Evolutionary conservation across 2,797 vertebrate species (phyloP), one percentile per base, ranked within the genome.

Genomic region (Chrysocyon brachyurus): DNA sequence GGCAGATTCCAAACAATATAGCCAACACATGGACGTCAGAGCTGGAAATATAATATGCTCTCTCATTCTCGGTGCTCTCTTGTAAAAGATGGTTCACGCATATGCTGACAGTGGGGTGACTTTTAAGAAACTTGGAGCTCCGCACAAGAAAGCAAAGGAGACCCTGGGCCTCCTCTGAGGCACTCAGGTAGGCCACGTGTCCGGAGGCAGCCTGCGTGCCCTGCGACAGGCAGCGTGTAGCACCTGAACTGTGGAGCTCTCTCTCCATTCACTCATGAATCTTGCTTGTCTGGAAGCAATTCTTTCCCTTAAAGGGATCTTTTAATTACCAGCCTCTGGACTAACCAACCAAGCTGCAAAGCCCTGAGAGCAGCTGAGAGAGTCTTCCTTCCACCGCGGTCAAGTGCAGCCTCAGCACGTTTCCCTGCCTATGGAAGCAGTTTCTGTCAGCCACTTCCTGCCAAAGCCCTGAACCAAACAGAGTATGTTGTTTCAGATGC

Each of bases 381-480:
- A 87, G 56, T 21, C 66, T 82, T 83, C 82, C 79, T 95, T 95
- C 96, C 84, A 56, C 11, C 9, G n/a, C 54, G 6, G 84, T 63
- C n/a, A 75, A 75, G 0, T 96, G 97, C 96, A 96, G 90, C 56
- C 89, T 97, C 95, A 97, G 97, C 97, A 87, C 93, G 54, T 97
- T 96, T 97, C 94, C 88, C 92, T 97, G 97, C 97, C 96, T 79
- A 91, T 64, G 96, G 96, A 98, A 97, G 93, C 96, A 97, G 57
- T 97, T 98, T 97, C 96, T 84, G 63, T 33, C 75, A 70, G 89
- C 79, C 70, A 52, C 95, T 98, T 97, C 95, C 96, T 97, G 92
- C 96, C 91, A 97, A 95, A 85, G 90, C 88, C 77, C 73, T 7
- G 0, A 54, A 83, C 78, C 91, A 92, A 95, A 92, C 75, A 92